Evolutionary conservation across 2,113 vertebrate species (phyloP).

Genomic region (Cyanoderma ruficeps): DNA sequence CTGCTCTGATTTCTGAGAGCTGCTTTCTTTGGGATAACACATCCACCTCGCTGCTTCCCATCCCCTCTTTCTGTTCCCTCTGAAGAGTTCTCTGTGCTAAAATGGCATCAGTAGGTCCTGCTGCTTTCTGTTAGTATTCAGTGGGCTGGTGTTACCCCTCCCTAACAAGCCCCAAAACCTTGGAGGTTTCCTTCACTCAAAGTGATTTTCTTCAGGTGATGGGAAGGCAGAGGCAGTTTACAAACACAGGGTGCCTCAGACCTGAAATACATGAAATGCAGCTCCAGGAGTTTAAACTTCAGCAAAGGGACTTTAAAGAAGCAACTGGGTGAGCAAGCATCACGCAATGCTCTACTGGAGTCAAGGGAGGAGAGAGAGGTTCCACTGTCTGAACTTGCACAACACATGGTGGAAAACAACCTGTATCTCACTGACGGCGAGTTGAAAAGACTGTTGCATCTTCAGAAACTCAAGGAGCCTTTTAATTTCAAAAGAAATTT

Average conservation of each 20-base stretch:
- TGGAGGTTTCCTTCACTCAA: background rate
- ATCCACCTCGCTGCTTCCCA: background rate
- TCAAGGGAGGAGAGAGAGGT: background rate
- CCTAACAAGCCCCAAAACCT: background rate
- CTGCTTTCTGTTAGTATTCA: background rate
- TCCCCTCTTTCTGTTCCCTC: background rate
- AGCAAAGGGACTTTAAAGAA: background rate
- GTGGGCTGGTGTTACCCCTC: accelerated
- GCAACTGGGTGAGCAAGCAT: background rate
- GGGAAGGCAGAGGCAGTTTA: background rate
- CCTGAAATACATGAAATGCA: background rate
- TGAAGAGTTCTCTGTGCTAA: background rate
- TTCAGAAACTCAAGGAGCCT: constrained; percentile 35
- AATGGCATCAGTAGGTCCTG: background rate
- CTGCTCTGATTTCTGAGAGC: background rate
- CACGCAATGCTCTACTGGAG: background rate
- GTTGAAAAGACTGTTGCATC: constrained; percentile 43
- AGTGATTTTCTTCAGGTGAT: background rate
- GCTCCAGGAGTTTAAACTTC: background rate
- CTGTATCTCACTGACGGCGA: background rate
- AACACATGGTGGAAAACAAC: background rate
- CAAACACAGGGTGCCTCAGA: background rate
- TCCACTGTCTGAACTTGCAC: background rate
- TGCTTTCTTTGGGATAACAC: background rate
- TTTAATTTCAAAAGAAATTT: constrained; percentile 61